These are phyloP conservation scores for Hydrochoerus hydrochaeris DNA, from an alignment of 2,113 vertebrate genomes.

Conservation along the genomic window DNA sequence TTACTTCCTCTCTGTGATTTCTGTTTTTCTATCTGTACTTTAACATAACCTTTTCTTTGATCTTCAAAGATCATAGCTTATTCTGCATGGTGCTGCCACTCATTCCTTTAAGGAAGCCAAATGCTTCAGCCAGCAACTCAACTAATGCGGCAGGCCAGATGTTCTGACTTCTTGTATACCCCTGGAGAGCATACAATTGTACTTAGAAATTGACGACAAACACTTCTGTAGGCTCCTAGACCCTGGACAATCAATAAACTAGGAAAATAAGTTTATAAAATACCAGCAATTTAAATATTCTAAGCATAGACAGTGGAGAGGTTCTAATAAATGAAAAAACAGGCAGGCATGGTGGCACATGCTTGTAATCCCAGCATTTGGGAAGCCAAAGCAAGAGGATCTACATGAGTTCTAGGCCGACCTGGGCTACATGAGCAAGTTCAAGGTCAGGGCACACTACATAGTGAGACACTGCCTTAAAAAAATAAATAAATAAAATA, in stretches of 20 bases:
- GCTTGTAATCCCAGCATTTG: too few relatives aligned
- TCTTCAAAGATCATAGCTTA: conserved; percentile 6
- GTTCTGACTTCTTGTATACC: background rate
- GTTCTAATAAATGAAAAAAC: background rate
- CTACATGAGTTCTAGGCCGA: too few relatives aligned
- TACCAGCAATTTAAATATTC: background rate
- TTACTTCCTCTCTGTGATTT: background rate
- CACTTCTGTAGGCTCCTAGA: background rate
- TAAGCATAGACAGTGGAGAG: background rate
- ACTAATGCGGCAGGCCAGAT: background rate
- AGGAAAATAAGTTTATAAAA: background rate
- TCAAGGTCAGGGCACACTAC: too few relatives aligned
- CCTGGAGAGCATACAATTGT: background rate
- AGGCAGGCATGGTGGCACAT: too few relatives aligned
- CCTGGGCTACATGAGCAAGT: too few relatives aligned
- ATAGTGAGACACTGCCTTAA: too few relatives aligned
- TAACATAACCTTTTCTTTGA: conserved; percentile 21
- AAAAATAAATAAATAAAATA: too few relatives aligned
- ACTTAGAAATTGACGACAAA: background rate
- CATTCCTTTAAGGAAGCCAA: background rate
- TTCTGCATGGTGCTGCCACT: background rate
- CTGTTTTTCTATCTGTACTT: conserved; percentile 38
- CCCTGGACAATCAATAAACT: background rate
- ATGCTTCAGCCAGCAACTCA: background rate
- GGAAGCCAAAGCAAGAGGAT: too few relatives aligned